Evolutionary conservation across 2,113 vertebrate genomes (phyloP).

Genomic region (Strix aluco): DNA sequence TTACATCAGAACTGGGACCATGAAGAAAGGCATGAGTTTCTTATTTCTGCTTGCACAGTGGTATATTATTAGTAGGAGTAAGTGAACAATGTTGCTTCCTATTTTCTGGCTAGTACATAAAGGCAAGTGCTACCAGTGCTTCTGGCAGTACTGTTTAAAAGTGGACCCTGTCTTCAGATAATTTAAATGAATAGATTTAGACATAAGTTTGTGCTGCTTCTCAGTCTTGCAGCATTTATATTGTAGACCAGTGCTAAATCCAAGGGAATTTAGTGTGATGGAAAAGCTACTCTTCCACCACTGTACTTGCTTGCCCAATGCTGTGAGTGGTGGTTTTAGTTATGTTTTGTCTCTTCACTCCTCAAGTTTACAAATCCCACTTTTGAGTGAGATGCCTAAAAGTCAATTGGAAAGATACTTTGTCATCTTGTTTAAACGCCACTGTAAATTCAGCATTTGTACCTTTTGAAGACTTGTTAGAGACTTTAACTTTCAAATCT

Average conservation of each 20-base stretch:
- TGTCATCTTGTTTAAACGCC: background rate
- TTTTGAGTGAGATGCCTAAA: background rate
- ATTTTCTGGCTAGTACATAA: background rate
- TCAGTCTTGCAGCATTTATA: accelerated
- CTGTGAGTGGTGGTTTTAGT: background rate
- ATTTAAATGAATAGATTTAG: background rate
- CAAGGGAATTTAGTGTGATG: background rate
- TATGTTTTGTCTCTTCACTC: background rate
- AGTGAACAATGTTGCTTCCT: background rate
- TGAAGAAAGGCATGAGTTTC: background rate
- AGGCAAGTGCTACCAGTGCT: background rate
- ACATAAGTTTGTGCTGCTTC: background rate
- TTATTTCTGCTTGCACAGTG: background rate
- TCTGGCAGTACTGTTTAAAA: background rate
- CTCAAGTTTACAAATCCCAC: background rate
- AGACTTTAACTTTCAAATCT: background rate
- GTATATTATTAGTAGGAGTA: background rate
- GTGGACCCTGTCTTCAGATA: background rate
- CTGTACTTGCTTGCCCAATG: background rate
- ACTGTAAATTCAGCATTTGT: background rate
- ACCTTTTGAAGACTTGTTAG: background rate
- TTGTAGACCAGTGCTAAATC: background rate
- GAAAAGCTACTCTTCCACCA: background rate
- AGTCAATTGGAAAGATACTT: background rate
- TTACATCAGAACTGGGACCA: background rate